Conservation (phyloP, 1,140 invertebrate species). For the Sitophilus oryzae region DNA sequence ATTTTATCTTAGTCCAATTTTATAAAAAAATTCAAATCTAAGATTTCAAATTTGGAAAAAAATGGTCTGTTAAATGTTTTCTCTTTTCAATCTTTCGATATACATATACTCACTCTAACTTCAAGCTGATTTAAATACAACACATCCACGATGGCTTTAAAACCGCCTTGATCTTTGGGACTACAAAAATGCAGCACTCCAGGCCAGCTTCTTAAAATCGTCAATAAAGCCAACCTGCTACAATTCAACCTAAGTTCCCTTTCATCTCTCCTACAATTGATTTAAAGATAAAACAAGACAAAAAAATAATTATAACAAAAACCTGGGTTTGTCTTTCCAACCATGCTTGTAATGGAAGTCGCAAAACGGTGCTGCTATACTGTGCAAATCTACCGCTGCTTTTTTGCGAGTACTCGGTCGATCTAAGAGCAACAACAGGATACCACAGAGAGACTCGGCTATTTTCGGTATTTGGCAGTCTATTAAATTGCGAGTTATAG, state of each 20-base stretch:
- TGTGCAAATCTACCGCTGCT: conserved; percentile 71
- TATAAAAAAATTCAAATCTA: too few species aligned
- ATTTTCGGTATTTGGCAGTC: conserved; percentile 73
- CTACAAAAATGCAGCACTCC: conserved; percentile 81
- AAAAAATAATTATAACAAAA: conserved; percentile 4
- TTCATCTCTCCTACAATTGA: conserved; percentile 60
- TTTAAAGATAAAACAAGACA: not conserved
- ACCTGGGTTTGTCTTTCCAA: conserved; percentile 41
- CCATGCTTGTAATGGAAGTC: conserved; percentile 73
- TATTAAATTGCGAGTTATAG: conserved; percentile 73
- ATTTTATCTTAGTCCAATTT: too few species aligned
- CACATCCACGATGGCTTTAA: conserved; percentile 80
- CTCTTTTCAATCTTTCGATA: too few species aligned
- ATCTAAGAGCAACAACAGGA: conserved; percentile 82
- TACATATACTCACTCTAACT: conserved; percentile 75
- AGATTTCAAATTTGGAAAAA: too few species aligned
- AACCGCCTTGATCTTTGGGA: conserved; percentile 61
- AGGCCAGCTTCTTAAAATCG: conserved; percentile 83
- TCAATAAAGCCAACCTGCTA: conserved; percentile 75
- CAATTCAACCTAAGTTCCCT: conserved; percentile 74
- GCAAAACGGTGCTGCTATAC: conserved; percentile 84
- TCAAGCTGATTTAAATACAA: conserved; percentile 82
- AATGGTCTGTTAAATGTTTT: too few species aligned
- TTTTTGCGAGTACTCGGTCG: conserved; percentile 71
- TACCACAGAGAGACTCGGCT: conserved; percentile 79